Evolutionary conservation across 2,797 vertebrate genomes (phyloP).

Genomic region (Rhabdomys pumilio): DNA sequence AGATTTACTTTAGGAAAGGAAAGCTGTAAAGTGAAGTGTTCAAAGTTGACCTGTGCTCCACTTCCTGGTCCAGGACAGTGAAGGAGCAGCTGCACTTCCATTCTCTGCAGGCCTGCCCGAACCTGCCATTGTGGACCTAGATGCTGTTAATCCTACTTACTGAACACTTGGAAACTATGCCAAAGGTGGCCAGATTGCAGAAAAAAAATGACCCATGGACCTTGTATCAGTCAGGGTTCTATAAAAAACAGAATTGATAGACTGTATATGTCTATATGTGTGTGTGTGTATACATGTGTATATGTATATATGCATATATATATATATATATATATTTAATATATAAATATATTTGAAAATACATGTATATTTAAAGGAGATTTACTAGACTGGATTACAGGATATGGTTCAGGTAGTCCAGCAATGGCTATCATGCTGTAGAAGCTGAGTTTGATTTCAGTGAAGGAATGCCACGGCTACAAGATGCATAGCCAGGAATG

Average conservation of each 20-base stretch:
- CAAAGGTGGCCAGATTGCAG: background rate
- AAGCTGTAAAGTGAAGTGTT: background rate
- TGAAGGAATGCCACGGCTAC: background rate
- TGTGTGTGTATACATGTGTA: background rate
- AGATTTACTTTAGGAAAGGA: background rate
- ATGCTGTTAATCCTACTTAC: background rate
- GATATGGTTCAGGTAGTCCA: background rate
- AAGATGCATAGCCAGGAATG: background rate
- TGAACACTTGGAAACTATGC: background rate
- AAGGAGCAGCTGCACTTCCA: background rate
- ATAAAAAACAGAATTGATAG: background rate
- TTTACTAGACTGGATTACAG: background rate
- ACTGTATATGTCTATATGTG: background rate
- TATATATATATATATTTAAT: background rate
- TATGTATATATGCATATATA: accelerated
- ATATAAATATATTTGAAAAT: background rate
- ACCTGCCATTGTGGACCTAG: background rate
- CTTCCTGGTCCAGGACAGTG: background rate
- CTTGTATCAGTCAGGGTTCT: background rate
- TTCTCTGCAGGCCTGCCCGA: background rate
- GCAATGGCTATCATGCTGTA: background rate
- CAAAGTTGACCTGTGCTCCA: background rate
- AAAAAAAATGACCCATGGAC: background rate
- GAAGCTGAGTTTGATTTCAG: background rate
- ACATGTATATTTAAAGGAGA: background rate